Base-by-base conservation (phyloP, 2,113 vertebrate species). In the Paralichthys olivaceus region DNA sequence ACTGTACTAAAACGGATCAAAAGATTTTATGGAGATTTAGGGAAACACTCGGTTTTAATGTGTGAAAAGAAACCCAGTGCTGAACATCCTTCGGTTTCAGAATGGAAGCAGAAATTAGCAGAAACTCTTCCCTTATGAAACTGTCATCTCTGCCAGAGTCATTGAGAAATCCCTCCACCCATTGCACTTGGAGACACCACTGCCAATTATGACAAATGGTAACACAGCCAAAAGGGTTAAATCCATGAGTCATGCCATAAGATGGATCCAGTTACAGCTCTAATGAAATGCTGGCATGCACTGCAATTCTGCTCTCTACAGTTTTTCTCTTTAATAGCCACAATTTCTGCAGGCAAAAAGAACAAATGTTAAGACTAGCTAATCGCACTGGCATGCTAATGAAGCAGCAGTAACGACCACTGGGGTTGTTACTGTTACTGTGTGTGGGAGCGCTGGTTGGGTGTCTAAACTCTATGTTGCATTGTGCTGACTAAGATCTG, bases 261-360 rank as follows among this genome's bases (percentile, higher is more conserved):
- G 79, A 88, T 79, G 75, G 74, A 87, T 80, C 73, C 47, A 77
- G 79, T 83, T 78, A 80, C 60, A 84, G 63, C 60, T 72, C 70
- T 86, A 84, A 88, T 89, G 83, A 83, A 90, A 78, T 66, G 40
- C 62, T 74, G 80, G 67, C 61, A 79, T 76, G 77, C 77, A 68
- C 59, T 84, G 66, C 78, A 81, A 79, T 80, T 76, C 57, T 49
- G 61, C 51, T 66, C 82, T 63, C 65, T 69, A 12, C 53, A 59
- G 34, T 80, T 75, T 82, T 85, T 80, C 32, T 75, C 55, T 77
- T 75, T 75, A 49, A 85, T 86, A 76, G 69, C 59, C 69, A 61
- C 61, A 64, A 69, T 88, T 76, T 88, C 76, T 73, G 68, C 73
- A 78, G 72, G 72, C 71, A 81, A 56, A 83, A 86, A 77, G 60